phyloP scores from a whole-genome alignment of 2,888 invertebrate genomes.

The Dasypolia templi region DNA sequence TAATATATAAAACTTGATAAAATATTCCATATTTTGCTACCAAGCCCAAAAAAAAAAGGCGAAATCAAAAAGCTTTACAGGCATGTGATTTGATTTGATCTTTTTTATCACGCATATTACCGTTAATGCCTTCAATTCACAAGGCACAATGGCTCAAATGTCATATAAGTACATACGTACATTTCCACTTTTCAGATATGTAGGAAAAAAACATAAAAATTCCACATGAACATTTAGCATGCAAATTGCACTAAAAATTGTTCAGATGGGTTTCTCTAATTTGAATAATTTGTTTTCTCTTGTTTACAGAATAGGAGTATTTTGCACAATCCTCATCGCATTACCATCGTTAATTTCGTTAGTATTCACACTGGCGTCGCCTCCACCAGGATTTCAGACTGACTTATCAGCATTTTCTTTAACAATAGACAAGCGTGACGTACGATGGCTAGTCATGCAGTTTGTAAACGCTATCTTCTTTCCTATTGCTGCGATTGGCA shows the following conservation, averaged over 20 bases:
- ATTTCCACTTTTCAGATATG: slow-evolving; percentile 25
- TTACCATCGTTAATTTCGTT: slow-evolving; percentile 91
- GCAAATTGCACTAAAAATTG: slow-evolving; percentile 45
- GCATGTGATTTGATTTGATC: not conserved
- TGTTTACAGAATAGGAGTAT: slow-evolving; percentile 78
- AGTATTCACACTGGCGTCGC: slow-evolving; percentile 90
- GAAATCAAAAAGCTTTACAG: not conserved
- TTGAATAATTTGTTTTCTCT: slow-evolving; percentile 55
- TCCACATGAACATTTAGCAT: slow-evolving; percentile 8
- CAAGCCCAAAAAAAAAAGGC: too few relatives aligned
- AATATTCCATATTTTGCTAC: too few relatives aligned
- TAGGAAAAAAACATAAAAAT: too few relatives aligned
- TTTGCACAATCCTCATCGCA: slow-evolving; percentile 81
- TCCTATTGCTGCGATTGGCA: slow-evolving; percentile 92
- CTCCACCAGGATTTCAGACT: slow-evolving; percentile 89
- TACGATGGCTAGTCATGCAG: slow-evolving; percentile 86
- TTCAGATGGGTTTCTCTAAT: slow-evolving; percentile 47
- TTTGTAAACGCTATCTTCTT: slow-evolving; percentile 88
- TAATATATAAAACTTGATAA: too few relatives aligned
- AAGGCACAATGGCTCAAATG: not conserved
- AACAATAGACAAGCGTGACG: slow-evolving; percentile 83
- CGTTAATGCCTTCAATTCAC: not conserved
- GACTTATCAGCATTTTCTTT: slow-evolving; percentile 83
- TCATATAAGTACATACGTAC: too few relatives aligned
- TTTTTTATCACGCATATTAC: not conserved